Evolutionary conservation across 2,113 vertebrate species (phyloP).

Genomic region (Burhinus bistriatus): DNA sequence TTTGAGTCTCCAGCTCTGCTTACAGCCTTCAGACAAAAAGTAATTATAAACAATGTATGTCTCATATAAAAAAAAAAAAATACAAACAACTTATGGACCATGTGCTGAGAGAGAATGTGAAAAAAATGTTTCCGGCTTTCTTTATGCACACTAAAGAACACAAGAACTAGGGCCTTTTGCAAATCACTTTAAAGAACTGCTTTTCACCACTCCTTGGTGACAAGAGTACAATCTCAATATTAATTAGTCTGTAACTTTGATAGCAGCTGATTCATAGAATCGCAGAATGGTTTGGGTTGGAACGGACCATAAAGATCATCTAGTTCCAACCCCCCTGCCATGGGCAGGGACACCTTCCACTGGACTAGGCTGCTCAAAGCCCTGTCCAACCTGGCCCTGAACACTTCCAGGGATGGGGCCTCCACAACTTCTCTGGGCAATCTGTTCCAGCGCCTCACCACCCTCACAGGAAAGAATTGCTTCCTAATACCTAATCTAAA

Average conservation of each 20-base stretch:
- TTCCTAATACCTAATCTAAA: no score
- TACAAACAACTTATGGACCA: accelerated
- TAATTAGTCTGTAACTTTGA: not conserved
- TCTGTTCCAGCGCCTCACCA: no score
- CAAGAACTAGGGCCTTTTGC: not conserved
- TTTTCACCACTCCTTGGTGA: not conserved
- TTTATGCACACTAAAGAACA: not conserved
- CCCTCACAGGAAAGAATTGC: no score
- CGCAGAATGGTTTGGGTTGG: not conserved
- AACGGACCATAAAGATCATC: not conserved
- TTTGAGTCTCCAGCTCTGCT: not conserved
- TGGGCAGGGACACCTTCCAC: no score
- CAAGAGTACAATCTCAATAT: not conserved
- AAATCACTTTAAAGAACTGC: not conserved
- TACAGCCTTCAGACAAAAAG: not conserved
- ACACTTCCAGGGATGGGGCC: no score
- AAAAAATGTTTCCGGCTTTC: not conserved
- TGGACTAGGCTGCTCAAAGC: no score
- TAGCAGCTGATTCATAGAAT: not conserved
- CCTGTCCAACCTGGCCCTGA: no score
- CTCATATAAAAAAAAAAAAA: not conserved
- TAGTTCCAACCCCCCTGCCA: not conserved
- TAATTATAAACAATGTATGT: not conserved
- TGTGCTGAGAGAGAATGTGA: not conserved
- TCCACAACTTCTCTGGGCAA: no score